These are phyloP conservation scores for Trachymyrmex cornetzi DNA, from an alignment of 1,140 invertebrate genomes.

Conservation along the genomic window DNA sequence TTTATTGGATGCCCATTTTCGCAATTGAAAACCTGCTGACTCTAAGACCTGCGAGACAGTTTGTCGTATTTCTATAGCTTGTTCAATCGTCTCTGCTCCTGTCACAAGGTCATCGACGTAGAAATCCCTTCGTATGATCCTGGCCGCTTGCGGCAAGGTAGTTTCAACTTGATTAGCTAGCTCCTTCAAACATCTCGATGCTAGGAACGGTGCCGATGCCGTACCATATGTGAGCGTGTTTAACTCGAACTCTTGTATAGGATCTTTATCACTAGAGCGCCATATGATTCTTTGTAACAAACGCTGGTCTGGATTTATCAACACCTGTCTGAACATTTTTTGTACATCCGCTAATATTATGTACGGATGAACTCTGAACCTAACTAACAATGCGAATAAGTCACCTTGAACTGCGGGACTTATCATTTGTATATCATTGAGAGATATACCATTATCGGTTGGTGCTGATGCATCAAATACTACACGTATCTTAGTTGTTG, in stretches of 20 bases:
- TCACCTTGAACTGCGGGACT: not conserved
- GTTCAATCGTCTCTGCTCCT: not conserved
- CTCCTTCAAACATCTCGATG: not conserved
- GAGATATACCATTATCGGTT: not conserved
- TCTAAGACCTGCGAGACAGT: not conserved
- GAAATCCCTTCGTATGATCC: not conserved
- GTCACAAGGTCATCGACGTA: not conserved
- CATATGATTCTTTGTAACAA: not conserved
- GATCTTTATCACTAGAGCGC: not conserved
- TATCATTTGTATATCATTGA: not conserved
- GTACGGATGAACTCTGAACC: not conserved
- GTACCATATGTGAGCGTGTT: not conserved
- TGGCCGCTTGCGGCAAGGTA: not conserved
- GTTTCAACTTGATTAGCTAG: not conserved
- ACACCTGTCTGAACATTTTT: constrained; percentile 1
- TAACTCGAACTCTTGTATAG: not conserved
- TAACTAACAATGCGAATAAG: not conserved
- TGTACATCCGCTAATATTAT: not conserved
- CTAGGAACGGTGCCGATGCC: not conserved
- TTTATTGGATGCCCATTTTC: not conserved
- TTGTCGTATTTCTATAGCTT: not conserved
- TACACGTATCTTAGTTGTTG: not conserved
- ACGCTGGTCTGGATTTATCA: not conserved
- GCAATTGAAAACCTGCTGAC: not conserved
- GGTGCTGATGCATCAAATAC: not conserved